Percentiles rank a stretch among this genome's conserved stretches.
Evolutionary conservation across 2,797 vertebrate genomes (phyloP).

Genomic region (Champsocephalus gunnari): DNA sequence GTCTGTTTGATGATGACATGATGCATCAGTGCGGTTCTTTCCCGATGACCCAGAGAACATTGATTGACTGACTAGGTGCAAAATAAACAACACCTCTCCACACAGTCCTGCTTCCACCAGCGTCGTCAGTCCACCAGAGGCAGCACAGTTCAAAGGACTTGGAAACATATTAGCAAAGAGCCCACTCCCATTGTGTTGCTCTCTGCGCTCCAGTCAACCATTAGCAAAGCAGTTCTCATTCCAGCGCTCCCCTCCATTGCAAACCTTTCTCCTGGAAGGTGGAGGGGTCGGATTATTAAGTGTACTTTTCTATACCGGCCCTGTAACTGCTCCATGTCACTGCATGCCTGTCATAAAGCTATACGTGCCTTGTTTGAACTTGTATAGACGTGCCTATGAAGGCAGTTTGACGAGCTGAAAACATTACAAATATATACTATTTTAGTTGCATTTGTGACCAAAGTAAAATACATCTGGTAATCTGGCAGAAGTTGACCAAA

Average conservation of each 20-base stretch:
- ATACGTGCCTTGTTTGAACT: constrained; percentile 53
- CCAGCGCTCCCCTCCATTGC: constrained; percentile 10
- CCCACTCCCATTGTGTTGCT: constrained; percentile 8
- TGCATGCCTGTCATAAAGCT: constrained; percentile 72
- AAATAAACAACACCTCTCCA: constrained; percentile 8
- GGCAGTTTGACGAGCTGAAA: constrained; percentile 20
- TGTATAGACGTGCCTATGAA: constrained; percentile 43
- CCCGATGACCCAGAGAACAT: constrained; percentile 36
- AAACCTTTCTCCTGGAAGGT: constrained; percentile 42
- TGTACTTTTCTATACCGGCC: constrained; percentile 41
- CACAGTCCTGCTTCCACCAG: constrained; percentile 20
- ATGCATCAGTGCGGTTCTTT: constrained; percentile 19
- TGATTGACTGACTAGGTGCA: neutral
- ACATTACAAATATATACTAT: constrained; percentile 20
- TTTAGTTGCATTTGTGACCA: constrained; percentile 20
- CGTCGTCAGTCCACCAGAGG: constrained; percentile 3
- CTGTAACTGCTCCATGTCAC: constrained; percentile 53
- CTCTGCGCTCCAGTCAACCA: constrained; percentile 49
- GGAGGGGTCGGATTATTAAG: constrained; percentile 49
- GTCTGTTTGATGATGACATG: constrained; percentile 58
- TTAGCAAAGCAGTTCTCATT: constrained; percentile 40
- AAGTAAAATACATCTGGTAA: constrained; percentile 29
- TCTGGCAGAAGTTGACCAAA: constrained; percentile 21
- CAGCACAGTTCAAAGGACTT: constrained; percentile 26
- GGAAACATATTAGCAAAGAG: constrained; percentile 32